Evolutionary conservation across 2,113 vertebrate genomes (phyloP).

Genomic region (Axis porcinus): DNA sequence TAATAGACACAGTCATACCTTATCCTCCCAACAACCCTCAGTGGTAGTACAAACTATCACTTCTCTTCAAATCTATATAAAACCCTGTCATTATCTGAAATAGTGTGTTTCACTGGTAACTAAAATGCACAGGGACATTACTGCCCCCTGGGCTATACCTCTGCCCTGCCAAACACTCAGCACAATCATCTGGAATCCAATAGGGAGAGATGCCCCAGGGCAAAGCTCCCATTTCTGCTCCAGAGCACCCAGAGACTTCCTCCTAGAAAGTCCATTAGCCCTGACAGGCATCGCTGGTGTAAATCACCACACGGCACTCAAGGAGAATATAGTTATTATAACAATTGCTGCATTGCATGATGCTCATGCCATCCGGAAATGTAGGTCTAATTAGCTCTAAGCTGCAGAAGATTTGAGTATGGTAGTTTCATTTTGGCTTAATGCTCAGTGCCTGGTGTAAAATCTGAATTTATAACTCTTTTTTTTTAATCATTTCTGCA

Average conservation of each 20-base stretch:
- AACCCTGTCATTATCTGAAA: conserved; percentile 42
- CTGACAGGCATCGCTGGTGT: conserved; percentile 63
- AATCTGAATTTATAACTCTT: conserved; percentile 79
- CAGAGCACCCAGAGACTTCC: conserved; percentile 64
- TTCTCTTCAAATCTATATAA: conserved; percentile 28
- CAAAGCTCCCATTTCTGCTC: conserved; percentile 6
- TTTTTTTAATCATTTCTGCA: conserved; percentile 75
- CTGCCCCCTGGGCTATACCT: conserved; percentile 51
- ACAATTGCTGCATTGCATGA: conserved; percentile 74
- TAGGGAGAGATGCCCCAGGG: neutral
- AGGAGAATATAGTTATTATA: conserved; percentile 81
- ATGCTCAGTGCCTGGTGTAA: conserved; percentile 74
- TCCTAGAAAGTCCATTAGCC: conserved; percentile 69
- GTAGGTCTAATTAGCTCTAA: conserved; percentile 82
- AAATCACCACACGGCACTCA: conserved; percentile 74
- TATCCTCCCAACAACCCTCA: neutral
- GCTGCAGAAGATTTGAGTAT: conserved; percentile 78
- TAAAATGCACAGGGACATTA: conserved; percentile 72
- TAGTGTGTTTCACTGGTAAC: conserved; percentile 66
- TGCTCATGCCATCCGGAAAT: conserved; percentile 72
- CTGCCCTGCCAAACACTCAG: conserved; percentile 26
- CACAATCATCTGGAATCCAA: conserved; percentile 11
- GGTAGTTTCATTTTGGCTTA: conserved; percentile 78
- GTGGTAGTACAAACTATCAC: neutral
- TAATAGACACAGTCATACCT: neutral